phyloP scores from a whole-genome alignment of 1,140 invertebrate genomes.

The Dysdera silvatica region DNA sequence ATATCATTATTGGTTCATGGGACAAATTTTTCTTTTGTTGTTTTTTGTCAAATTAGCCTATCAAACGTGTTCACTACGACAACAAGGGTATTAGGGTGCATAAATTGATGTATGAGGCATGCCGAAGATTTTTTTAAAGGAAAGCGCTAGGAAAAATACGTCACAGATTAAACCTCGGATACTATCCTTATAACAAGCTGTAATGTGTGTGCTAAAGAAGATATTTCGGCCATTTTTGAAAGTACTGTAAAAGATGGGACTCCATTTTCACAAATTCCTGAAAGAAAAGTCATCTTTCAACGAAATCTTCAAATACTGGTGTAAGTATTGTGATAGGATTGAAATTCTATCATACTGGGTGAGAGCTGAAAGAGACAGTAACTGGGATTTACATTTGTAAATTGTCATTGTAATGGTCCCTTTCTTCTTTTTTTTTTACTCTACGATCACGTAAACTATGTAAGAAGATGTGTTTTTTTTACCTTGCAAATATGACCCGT shows the following conservation, averaged over 20 bases:
- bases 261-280: neutral
- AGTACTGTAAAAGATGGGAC: neutral
- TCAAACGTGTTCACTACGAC: too few relatives aligned
- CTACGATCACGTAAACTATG: too few relatives aligned
- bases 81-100: neutral
- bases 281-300: neutral
- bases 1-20: too few relatives aligned
- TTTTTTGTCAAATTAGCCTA: too few relatives aligned
- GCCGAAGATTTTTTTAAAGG: neutral
- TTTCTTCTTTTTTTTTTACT: neutral
- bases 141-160: neutral
- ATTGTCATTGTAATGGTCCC: neutral
- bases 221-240: neutral
- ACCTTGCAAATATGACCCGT: neutral
- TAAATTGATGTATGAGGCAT: neutral
- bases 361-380: neutral
- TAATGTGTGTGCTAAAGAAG: neutral
- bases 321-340: neutral
- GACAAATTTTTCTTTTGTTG: too few relatives aligned
- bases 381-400: neutral
- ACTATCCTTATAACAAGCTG: neutral
- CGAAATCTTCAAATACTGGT: too few relatives aligned
- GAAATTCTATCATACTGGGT: neutral
- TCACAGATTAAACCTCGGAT: neutral
- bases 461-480: neutral